These are phyloP conservation scores for Delphinapterus leucas DNA, from an alignment of 2,113 vertebrate species.

Conservation along the genomic window DNA sequence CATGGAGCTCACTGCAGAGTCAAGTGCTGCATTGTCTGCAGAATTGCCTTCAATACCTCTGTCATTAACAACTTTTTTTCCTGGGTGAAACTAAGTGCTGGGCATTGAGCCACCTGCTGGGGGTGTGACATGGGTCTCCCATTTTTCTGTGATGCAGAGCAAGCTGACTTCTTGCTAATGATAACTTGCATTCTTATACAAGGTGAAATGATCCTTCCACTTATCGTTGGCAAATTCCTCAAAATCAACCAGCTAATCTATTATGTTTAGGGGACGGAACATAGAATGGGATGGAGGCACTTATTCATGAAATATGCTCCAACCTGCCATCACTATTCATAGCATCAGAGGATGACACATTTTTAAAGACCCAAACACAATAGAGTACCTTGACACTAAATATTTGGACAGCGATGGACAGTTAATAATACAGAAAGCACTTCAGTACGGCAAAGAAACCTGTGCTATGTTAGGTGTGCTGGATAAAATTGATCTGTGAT, in stretches of 20 bases:
- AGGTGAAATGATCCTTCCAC: neutral
- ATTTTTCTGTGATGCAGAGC: neutral
- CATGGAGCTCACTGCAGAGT: neutral
- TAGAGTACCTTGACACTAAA: neutral
- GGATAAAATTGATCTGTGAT: neutral
- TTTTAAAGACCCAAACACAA: neutral
- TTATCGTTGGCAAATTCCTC: neutral
- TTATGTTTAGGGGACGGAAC: neutral
- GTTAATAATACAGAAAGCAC: neutral
- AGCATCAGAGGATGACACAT: neutral
- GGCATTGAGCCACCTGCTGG: rapidly evolving
- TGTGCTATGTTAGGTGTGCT: neutral
- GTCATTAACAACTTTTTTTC: neutral
- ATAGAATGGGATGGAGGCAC: neutral
- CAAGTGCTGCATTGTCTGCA: neutral
- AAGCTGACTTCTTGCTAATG: neutral
- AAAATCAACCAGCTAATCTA: neutral
- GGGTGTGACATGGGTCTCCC: neutral
- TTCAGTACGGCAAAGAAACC: neutral
- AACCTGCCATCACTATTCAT: neutral
- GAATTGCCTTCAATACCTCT: rapidly evolving
- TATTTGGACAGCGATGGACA: neutral
- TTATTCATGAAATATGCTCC: neutral
- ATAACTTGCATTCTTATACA: neutral
- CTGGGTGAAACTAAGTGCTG: too few species aligned